Percentiles rank a stretch among this genome's conserved stretches.
Conservation (phyloP, 2,113 vertebrate species). For the Electrona antarctica region DNA sequence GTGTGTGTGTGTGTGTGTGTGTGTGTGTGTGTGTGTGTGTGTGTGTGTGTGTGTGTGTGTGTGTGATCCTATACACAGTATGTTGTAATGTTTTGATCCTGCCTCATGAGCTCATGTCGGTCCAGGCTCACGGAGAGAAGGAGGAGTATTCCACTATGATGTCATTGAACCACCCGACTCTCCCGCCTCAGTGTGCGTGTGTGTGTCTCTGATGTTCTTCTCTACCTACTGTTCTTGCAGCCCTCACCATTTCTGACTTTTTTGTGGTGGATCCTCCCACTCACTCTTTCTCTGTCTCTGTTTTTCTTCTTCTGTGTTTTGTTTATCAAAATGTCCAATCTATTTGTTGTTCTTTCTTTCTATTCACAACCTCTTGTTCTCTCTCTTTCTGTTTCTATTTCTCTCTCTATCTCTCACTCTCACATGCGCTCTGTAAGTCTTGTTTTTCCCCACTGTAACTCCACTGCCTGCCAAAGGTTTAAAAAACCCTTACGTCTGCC, state of each 20-base stretch:
- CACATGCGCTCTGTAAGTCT: background rate
- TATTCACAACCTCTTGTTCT: background rate
- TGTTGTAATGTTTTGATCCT: constrained; percentile 47
- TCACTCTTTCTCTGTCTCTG: background rate
- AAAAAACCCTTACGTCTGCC: background rate
- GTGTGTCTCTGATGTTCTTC: too few species aligned
- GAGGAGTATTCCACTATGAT: constrained; percentile 5
- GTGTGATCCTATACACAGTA: background rate
- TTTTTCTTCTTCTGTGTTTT: background rate
- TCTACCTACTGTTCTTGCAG: too few species aligned
- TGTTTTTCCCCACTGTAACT: background rate
- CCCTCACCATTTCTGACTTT: too few species aligned
- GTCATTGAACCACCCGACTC: constrained; percentile 27
- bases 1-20: too few species aligned
- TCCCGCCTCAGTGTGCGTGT: background rate
- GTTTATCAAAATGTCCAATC: too few species aligned
- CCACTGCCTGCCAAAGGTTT: background rate
- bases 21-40: too few species aligned
- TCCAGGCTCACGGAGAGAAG: constrained; percentile 4
- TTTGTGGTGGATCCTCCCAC: background rate
- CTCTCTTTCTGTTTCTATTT: background rate
- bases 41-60: too few species aligned
- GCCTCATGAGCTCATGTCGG: constrained; percentile 48
- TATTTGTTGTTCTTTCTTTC: too few species aligned
- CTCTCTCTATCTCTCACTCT: background rate